Evolutionary conservation across 92 coral and sea anemone species (phyloP).

Genomic region (Palythoa caribaeorum): DNA sequence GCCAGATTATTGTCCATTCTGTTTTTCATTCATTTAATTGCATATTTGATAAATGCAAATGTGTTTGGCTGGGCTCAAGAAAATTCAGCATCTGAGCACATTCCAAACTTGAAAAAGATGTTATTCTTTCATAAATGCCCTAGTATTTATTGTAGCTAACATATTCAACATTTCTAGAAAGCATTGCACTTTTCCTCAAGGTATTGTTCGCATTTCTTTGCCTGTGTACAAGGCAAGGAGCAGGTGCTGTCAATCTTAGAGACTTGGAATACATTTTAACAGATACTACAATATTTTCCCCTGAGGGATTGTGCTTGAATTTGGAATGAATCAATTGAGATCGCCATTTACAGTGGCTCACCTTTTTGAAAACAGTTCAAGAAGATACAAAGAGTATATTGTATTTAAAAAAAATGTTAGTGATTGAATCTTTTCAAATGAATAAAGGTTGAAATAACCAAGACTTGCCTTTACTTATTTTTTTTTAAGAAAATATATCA

Average conservation of each 20-base stretch:
- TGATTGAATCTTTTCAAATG: slow-evolving; percentile 39
- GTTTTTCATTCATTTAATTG: slow-evolving; percentile 50
- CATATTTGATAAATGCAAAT: slow-evolving; percentile 47
- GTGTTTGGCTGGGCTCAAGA: slow-evolving; percentile 37
- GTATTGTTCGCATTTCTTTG: slow-evolving; percentile 29
- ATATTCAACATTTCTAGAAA: slow-evolving; percentile 39
- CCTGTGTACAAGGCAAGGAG: slow-evolving; percentile 17
- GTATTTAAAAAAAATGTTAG: slow-evolving; percentile 37
- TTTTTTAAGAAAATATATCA: not conserved
- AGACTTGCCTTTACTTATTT: slow-evolving; percentile 1
- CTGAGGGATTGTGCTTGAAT: slow-evolving; percentile 51
- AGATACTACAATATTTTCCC: not conserved
- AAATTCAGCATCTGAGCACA: slow-evolving; percentile 26
- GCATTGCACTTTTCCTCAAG: slow-evolving; percentile 43
- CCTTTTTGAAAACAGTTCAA: slow-evolving; percentile 23
- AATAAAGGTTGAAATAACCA: slow-evolving; percentile 42
- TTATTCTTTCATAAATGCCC: slow-evolving; percentile 22
- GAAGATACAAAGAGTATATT: slow-evolving; percentile 31
- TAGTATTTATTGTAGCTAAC: slow-evolving; percentile 33
- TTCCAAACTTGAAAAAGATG: not conserved
- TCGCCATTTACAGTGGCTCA: slow-evolving; percentile 40
- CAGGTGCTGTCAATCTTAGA: slow-evolving; percentile 28
- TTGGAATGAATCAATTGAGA: slow-evolving; percentile 28
- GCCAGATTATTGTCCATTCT: slow-evolving; percentile 45
- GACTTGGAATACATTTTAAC: slow-evolving; percentile 8